phyloP scores from a whole-genome alignment of 2,113 vertebrate genomes.

The Ciconia stormi region DNA sequence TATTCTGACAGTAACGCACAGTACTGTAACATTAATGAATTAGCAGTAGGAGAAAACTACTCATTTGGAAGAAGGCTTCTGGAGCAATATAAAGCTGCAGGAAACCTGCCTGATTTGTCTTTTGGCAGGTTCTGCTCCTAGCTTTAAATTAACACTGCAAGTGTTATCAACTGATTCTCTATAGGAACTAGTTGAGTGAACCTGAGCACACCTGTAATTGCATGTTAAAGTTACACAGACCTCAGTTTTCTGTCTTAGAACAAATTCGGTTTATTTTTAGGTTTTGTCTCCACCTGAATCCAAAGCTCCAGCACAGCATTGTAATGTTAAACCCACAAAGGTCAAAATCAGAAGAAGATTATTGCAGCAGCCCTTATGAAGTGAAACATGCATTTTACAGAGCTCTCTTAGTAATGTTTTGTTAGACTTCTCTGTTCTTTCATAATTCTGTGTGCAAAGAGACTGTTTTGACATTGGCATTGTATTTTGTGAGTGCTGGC shows the following conservation, averaged over 20 bases:
- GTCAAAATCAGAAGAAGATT: slow-evolving; percentile 13
- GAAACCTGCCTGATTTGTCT: neutral
- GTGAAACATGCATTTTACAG: neutral
- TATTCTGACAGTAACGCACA: neutral
- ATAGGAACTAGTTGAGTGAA: neutral
- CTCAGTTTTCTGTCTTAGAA: neutral
- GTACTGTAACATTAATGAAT: neutral
- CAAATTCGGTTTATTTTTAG: slow-evolving; percentile 39
- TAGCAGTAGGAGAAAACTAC: neutral
- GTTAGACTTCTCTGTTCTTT: neutral
- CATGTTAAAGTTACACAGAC: neutral
- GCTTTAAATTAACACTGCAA: slow-evolving; percentile 18
- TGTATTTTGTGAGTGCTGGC: neutral
- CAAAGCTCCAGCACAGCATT: neutral
- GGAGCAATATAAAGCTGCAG: neutral
- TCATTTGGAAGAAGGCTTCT: slow-evolving; percentile 30
- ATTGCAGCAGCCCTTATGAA: neutral
- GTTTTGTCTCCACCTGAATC: neutral
- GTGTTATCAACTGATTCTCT: neutral
- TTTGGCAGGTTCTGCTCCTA: neutral
- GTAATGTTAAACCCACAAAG: neutral
- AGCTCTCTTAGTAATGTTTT: neutral
- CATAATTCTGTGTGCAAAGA: neutral
- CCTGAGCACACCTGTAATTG: neutral
- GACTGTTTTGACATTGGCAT: neutral